Evolutionary conservation across 2,113 vertebrate species (phyloP), one percentile per base, ranked within the genome.

Genomic region (Apodemus sylvaticus): DNA sequence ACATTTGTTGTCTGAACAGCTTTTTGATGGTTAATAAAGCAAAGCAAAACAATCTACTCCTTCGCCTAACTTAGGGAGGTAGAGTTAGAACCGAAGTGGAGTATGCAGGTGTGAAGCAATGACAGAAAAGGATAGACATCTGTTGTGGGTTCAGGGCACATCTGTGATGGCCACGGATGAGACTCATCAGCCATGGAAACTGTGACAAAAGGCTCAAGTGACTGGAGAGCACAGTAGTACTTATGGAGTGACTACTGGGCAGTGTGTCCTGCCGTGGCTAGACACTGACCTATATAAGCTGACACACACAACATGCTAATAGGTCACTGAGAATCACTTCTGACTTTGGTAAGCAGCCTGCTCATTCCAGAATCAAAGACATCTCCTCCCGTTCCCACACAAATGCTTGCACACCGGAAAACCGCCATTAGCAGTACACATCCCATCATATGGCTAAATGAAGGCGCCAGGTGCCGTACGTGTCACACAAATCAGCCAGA

Each of bases 21-120:
- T 89, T 55, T 36, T 68, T 39, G 13, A 90, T 77, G 36, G n/a
- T 55, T 22, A 39, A 39, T 68, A 91, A 68, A 36, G 82, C 78
- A 26, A 76, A 76, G 73, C 39, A 45, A 45, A 48, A 7, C 29
- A 86, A 14, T 12, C 14, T 86, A 51, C 62, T 24, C 39, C 26
- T 73, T 73, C 29, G 77, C 62, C 39, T 93, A 81, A 16, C 53
- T 82, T 70, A 89, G 92, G 89, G 81, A 97, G 64, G 31, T 66
- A 70, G n/a, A 55, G 36, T 73, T 8, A 88, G 39, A 94, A 83
- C 22, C 45, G 26, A 88, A 91, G 34, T 81, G 17, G 66, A 71
- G 60, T 36, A 53, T 0, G 76, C 0, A 29, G 34, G 48, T n/a
- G 12, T 29, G 10, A 39, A 71, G 22, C 36, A 83, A n/a, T 45